phyloP scores from a whole-genome alignment of 2,888 invertebrate species.

The Stenodera caucasica region DNA sequence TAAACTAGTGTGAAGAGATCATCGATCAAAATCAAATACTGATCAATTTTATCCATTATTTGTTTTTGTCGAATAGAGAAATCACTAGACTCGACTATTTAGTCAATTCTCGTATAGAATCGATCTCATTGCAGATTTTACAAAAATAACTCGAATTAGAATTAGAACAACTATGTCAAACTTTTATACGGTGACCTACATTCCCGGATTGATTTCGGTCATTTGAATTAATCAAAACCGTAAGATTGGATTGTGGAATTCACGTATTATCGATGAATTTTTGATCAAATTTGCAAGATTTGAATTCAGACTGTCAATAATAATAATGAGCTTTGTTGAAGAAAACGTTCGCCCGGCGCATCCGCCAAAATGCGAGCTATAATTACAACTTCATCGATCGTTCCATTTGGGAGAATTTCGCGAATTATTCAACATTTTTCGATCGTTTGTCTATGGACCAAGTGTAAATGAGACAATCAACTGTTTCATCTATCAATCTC shows the following conservation, averaged over 20 bases:
- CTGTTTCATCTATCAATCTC: background rate
- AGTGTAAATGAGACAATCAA: background rate
- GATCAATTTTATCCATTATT: too few relatives aligned
- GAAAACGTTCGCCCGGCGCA: background rate
- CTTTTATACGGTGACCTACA: background rate
- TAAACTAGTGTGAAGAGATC: background rate
- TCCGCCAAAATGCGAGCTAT: background rate
- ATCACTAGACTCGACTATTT: too few relatives aligned
- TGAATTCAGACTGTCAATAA: background rate
- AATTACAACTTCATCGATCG: background rate
- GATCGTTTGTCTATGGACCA: background rate
- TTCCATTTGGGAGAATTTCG: too few relatives aligned
- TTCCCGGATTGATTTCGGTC: slow-evolving; percentile 2
- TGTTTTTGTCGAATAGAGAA: too few relatives aligned
- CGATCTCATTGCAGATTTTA: background rate
- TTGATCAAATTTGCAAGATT: background rate
- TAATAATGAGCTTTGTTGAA: background rate
- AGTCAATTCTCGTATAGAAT: background rate
- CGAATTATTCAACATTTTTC: background rate
- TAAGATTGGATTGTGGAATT: background rate
- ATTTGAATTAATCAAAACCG: background rate
- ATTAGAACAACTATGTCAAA: background rate
- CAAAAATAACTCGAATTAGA: background rate
- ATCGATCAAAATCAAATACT: background rate
- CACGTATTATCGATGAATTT: background rate